These are phyloP conservation scores for Sesia apiformis DNA, from an alignment of 2,888 invertebrate genomes.

Conservation along the genomic window DNA sequence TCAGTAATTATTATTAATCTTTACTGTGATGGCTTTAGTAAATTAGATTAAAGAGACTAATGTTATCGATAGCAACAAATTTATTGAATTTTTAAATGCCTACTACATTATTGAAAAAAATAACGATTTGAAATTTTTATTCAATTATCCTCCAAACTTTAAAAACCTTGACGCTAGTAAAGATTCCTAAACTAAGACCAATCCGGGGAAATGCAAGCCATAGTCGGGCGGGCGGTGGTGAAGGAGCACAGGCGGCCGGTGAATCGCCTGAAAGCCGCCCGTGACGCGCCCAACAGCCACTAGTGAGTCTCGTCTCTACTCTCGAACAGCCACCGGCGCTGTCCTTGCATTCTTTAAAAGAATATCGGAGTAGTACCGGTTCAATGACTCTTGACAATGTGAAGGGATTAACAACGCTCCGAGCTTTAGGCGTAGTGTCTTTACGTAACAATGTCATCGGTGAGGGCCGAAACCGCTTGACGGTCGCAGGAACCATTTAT, in stretches of 20 bases:
- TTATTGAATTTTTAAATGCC: too few relatives aligned
- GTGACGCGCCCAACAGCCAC: constrained; percentile 5
- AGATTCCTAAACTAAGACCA: too few relatives aligned
- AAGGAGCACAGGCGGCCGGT: neutral
- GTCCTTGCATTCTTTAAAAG: constrained; percentile 66
- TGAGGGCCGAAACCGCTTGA: constrained; percentile 25
- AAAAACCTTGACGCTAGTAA: too few relatives aligned
- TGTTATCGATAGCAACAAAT: too few relatives aligned
- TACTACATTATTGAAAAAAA: too few relatives aligned
- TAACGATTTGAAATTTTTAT: too few relatives aligned
- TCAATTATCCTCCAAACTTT: too few relatives aligned
- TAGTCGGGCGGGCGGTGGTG: too few relatives aligned
- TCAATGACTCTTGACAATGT: constrained; percentile 64
- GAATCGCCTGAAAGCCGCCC: neutral
- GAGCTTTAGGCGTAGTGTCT: constrained; percentile 44
- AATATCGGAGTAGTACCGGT: constrained; percentile 57
- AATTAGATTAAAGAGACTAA: too few relatives aligned
- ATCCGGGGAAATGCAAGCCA: too few relatives aligned
- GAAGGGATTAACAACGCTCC: constrained; percentile 47
- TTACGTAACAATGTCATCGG: constrained; percentile 41
- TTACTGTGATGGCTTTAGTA: too few relatives aligned
- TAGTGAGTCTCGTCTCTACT: constrained; percentile 11
- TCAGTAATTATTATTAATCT: too few relatives aligned
- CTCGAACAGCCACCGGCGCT: constrained; percentile 19
- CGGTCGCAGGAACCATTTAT: constrained; percentile 24